Evolutionary conservation across 1,140 invertebrate species (phyloP), one percentile per base, ranked within the genome.

Genomic region (Lamellibrachia luymesi): DNA sequence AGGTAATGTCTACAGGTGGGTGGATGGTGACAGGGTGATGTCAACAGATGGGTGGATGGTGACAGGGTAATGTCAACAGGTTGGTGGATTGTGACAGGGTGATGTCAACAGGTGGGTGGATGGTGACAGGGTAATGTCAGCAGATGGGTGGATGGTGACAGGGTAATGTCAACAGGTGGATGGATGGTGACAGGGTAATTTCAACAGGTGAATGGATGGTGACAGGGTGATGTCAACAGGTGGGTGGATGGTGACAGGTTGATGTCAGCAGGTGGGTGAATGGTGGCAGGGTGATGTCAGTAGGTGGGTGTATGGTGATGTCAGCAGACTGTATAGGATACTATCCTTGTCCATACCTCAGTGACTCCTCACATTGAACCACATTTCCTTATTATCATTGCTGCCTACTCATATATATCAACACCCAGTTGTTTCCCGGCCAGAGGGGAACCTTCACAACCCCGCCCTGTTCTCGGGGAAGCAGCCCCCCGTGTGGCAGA

Each of bases 381-480:
- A 17, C 13, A 17, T 80, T 80, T 80, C 52, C 13, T 80, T 22
- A 80, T 17, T 22, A 17, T 22, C 52, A 38, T 38, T 80, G 7
- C 4, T 80, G 64, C 6, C 17, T 22, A 25, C 13, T 91, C 51
- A 50, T 13, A 38, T 38, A 38, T 38, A 38, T 51, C 0, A 92
- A 92, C 38, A 92, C 38, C 8, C 51, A 2, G 10, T 17, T 51
- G 38, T 92, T 92, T 64, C 52, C 92, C 91, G 94, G 95, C 98
- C 98, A 94, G 99, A 99, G 97, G 99, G 99, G 0, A 99, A 98
- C 96, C 97, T 99, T 22, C 98, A 98, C 95, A 99, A 99, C 97
- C 99, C 99, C 50, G 97, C 97, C 22, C 96, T 99, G 92, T 99
- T 99, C 97, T 94, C 95, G 91, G 97, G 98, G 17, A 93, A 95